Base-by-base conservation (phyloP, 2,888 invertebrate species). In the Andrena praecox region DNA sequence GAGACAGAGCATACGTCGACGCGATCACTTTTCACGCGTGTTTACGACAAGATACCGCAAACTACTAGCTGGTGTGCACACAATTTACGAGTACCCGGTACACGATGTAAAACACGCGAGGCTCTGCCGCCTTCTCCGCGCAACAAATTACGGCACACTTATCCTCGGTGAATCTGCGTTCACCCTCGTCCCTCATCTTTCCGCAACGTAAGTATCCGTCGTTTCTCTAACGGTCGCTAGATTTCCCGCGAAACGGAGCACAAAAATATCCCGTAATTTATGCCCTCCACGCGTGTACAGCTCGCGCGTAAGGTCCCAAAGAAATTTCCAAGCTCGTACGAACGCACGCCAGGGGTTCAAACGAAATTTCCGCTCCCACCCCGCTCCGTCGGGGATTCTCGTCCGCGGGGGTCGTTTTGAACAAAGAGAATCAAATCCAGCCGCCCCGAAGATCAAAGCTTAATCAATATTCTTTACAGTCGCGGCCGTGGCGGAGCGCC, bases 21-120 rank as follows among this genome's bases (percentile, higher is more conserved):
- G n/a, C 69, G 56, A 59, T 56, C 69, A 69, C 35, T 69, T 69
- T 69, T 56, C 69, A 69, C 27, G 69, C 69, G 69, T 69, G 56
- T 56, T 33, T 35, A 35, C 56, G 42, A 69, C 69, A 56, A 56
- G 69, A 69, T 69, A 69, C 69, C 31, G 24, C 56, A 35, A 69
- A 24, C 20, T 56, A 27, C 31, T 27, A 69, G 54, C 54, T 54
- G 16, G 33, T 54, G 33, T 56, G 69, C 56, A 35, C n/a, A 56
- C 56, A 59, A 24, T 56, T 69, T 69, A 69, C 54, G 50, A 67
- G 48, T 50, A 67, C 67, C 48, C 10, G 20, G 69, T n/a, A 12
- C 5, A 35, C 35, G 56, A 56, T 56, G 69, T 56, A 56, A 42
- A 69, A 56, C 52, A 12, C 69, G 56, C 42, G 33, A 56, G 20